Conservation (phyloP, 2,888 invertebrate genomes). For the Eumacrocentrus americanus region DNA sequence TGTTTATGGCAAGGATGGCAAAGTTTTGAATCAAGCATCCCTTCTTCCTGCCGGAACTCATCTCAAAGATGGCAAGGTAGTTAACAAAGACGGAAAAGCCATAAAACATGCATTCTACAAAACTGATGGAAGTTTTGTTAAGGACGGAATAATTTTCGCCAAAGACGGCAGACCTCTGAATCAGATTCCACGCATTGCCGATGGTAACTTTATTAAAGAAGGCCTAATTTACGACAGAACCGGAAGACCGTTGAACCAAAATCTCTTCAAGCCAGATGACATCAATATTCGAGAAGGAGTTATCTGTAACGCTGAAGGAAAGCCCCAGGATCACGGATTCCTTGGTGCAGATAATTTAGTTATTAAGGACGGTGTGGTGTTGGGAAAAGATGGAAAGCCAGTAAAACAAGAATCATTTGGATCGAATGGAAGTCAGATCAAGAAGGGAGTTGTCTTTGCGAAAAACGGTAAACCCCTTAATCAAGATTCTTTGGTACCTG, state of each 20-base stretch:
- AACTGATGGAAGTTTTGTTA: slow-evolving; percentile 55
- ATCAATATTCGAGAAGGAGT: slow-evolving; percentile 51
- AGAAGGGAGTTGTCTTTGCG: slow-evolving; percentile 47
- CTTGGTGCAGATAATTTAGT: slow-evolving; percentile 50
- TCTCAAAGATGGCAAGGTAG: slow-evolving; percentile 54
- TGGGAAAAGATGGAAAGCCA: slow-evolving; percentile 53
- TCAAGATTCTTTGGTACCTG: slow-evolving; percentile 55
- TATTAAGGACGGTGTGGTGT: slow-evolving; percentile 49
- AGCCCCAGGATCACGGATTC: slow-evolving; percentile 43
- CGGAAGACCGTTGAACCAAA: slow-evolving; percentile 48
- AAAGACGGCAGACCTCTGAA: slow-evolving; percentile 51
- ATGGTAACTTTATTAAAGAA: slow-evolving; percentile 51
- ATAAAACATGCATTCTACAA: slow-evolving; percentile 56
- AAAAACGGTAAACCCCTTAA: slow-evolving; percentile 54
- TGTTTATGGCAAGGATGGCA: slow-evolving; percentile 53
- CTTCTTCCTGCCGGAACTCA: slow-evolving; percentile 53
- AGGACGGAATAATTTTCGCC: slow-evolving; percentile 52
- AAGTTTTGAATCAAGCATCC: slow-evolving; percentile 54
- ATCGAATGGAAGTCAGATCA: slow-evolving; percentile 50
- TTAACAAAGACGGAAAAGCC: slow-evolving; percentile 53
- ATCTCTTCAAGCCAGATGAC: slow-evolving; percentile 53
- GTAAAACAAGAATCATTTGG: slow-evolving; percentile 54
- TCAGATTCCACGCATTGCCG: slow-evolving; percentile 53
- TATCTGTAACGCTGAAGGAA: slow-evolving; percentile 44
- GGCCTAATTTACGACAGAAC: slow-evolving; percentile 49